Evolutionary conservation across 2,888 invertebrate genomes (phyloP).

Genomic region (Amphipyra tragopoginis): DNA sequence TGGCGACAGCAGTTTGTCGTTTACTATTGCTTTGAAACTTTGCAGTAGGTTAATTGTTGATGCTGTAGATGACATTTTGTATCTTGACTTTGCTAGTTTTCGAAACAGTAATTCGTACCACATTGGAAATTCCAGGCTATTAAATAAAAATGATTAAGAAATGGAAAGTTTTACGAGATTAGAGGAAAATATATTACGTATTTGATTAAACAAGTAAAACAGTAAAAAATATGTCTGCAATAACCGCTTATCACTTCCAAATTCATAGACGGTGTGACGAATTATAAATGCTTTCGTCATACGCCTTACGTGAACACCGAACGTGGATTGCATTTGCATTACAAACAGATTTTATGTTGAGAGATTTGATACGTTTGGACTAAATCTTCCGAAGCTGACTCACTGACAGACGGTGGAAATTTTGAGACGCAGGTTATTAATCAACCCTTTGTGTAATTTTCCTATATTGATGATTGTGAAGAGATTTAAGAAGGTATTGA

Average conservation of each 20-base stretch:
- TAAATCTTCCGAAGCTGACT: constrained; percentile 29
- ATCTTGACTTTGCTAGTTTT: background rate
- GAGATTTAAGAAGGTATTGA: constrained; percentile 17
- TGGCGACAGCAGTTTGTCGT: background rate
- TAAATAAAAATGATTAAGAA: background rate
- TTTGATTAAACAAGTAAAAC: constrained; percentile 11
- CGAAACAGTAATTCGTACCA: background rate
- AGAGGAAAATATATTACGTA: background rate
- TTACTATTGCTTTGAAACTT: background rate
- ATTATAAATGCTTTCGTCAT: constrained; percentile 24
- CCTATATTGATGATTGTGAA: background rate
- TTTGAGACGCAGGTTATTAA: constrained; percentile 14
- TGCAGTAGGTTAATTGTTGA: background rate
- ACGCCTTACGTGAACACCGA: background rate
- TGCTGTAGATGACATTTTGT: background rate
- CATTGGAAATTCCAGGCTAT: background rate
- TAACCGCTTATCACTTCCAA: constrained; percentile 25
- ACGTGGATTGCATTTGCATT: constrained; percentile 9
- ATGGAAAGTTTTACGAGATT: background rate
- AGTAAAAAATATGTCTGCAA: constrained; percentile 10
- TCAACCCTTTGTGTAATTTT: constrained; percentile 19
- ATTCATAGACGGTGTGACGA: constrained; percentile 28
- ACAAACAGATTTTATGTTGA: constrained; percentile 8
- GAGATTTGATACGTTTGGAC: constrained; percentile 17
- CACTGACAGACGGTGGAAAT: constrained; percentile 18